Percentiles rank a stretch among this genome's conserved stretches.
Evolutionary conservation across 2,113 vertebrate species (phyloP).

Genomic region (Neodon shergylaensis): DNA sequence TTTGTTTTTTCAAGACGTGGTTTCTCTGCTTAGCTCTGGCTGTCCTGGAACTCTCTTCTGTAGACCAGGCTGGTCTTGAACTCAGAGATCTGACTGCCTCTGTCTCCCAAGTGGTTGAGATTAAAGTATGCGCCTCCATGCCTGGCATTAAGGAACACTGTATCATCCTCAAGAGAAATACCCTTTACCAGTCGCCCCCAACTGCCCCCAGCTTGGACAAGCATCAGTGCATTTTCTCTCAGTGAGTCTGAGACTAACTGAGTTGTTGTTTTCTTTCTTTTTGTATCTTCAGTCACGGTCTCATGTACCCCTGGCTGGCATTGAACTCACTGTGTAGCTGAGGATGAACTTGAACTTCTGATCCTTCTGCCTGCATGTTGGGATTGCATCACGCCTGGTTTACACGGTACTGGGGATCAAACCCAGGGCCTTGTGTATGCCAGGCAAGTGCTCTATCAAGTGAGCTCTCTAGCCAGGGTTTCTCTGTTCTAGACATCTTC

Average conservation of each 20-base stretch:
- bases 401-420: neutral
- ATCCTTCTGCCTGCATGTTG: neutral
- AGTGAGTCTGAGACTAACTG: neutral
- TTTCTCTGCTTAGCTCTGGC: neutral
- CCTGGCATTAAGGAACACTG: too few species aligned
- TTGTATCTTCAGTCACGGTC: neutral
- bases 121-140: accelerated
- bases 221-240: neutral
- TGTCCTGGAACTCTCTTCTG: neutral
- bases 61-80: neutral
- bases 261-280: neutral
- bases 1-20: neutral
- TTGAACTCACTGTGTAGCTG: too few species aligned
- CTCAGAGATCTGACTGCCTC: neutral
- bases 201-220: neutral
- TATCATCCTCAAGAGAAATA: too few species aligned
- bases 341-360: neutral
- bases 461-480: neutral
- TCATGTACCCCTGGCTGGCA: neutral
- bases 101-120: neutral
- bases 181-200: too few species aligned
- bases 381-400: neutral
- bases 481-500: neutral
- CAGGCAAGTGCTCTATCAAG: neutral
- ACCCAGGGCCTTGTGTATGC: neutral